phyloP scores from a whole-genome alignment of 2,888 invertebrate genomes.

The Spatulosminthurus flaviceps region DNA sequence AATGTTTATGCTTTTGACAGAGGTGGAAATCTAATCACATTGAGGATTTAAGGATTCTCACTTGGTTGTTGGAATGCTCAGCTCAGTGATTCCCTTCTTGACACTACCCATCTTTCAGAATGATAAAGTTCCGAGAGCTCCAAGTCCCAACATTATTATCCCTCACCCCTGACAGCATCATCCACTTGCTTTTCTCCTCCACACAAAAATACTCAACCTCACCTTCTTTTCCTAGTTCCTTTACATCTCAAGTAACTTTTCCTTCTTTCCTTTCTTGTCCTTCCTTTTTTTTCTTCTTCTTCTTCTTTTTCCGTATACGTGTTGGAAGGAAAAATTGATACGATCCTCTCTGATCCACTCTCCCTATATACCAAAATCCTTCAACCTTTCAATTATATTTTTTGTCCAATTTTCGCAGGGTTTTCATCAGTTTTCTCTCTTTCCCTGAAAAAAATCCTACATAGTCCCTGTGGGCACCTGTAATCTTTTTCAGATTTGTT shows the following conservation, averaged over 20 bases:
- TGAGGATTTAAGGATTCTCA: conserved; percentile 45
- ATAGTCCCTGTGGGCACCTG: background rate
- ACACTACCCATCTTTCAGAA: conserved; percentile 51
- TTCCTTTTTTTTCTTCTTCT: too few relatives aligned
- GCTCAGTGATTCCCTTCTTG: conserved; percentile 42
- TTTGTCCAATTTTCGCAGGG: conserved; percentile 11
- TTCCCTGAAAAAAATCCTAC: background rate
- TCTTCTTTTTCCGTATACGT: too few relatives aligned
- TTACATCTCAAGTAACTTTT: background rate
- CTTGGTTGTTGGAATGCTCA: conserved; percentile 48
- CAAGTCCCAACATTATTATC: conserved; percentile 38
- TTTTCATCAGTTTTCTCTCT: background rate
- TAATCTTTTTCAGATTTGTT: conserved; percentile 21
- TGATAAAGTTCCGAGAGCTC: conserved; percentile 23
- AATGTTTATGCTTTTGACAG: conserved; percentile 44
- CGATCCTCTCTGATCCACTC: background rate
- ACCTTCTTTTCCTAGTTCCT: too few relatives aligned
- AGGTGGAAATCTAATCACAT: conserved; percentile 43
- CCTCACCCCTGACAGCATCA: conserved; percentile 11
- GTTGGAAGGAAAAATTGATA: background rate
- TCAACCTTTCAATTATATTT: conserved; percentile 19
- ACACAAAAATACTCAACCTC: background rate
- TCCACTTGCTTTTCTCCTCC: background rate
- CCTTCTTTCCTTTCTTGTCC: background rate
- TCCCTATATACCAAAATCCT: background rate